Conservation (phyloP, 2,113 vertebrate species). For the Pipra filicauda region DNA sequence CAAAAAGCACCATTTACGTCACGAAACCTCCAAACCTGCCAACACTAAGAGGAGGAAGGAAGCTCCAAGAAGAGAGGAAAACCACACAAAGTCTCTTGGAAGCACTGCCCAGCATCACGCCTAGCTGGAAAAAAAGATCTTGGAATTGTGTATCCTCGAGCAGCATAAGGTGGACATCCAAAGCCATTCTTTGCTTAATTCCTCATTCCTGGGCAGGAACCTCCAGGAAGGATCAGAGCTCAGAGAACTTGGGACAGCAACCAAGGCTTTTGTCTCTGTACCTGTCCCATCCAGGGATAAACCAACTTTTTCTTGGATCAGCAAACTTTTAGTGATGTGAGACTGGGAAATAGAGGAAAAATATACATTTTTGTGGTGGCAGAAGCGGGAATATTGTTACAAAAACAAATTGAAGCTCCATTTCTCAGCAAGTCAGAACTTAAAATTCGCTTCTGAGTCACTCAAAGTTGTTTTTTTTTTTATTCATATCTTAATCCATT, state of each 20-base stretch:
- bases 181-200: not conserved
- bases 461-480: not conserved
- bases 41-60: not conserved
- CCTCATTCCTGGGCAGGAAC: not conserved
- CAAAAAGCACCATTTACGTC: conserved; percentile 11
- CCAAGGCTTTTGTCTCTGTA: not conserved
- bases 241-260: not conserved
- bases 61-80: conserved; percentile 45
- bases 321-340: not conserved
- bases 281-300: not conserved
- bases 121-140: not conserved
- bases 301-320: not conserved
- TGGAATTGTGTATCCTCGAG: fast-evolving
- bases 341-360: not conserved
- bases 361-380: not conserved
- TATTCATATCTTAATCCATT: not conserved
- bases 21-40: not conserved
- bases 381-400: not conserved
- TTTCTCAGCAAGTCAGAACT: not conserved
- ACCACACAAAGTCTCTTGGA: not conserved
- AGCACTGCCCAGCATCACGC: not conserved
- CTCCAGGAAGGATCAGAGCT: not conserved
- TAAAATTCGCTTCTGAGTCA: not conserved
- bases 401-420: not conserved
- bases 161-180: not conserved